Base-by-base conservation (phyloP, 2,888 invertebrate genomes). In the Brenthis hecate region DNA sequence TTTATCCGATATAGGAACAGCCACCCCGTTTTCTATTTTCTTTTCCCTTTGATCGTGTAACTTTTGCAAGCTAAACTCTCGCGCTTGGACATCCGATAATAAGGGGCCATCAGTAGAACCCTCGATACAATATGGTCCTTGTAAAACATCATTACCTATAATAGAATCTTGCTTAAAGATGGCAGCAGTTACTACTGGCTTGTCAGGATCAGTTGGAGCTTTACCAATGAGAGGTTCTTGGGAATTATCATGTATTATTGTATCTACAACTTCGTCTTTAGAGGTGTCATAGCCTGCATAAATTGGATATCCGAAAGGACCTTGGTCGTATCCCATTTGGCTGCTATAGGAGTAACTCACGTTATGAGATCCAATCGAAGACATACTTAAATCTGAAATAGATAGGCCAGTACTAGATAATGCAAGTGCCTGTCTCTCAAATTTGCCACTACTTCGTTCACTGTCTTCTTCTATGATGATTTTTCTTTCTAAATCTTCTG, bases 331-430 rank as follows among this genome's bases (percentile, higher is more conserved):
- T 36, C 96, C 95, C 76, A 95, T 92, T 85, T 97, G 97, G 82
- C 96, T 96, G 66, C 97, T 96, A 81, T 97, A 97, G 57, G 95
- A 94, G 83, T 97, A 96, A 71, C 95, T 96, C 14, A 95, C 95
- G 82, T 96, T 96, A 67, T 95, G 95, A 50, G 95, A 95, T 14
- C 95, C 95, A 58, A 94, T 93, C 43, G 96, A 96, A 16, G 95
- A 95, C 80, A 96, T 94, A 80, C 96, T 96, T 0, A 96, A 92
- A 80, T 96, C 96, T 6, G 97, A 97, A 80, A 97, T 97, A 6
- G 97, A 96, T 2, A 97, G 93, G 0, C 97, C 97, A 0, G 96
- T 96, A 79, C 95, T 95, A 28, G 94, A 94, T 65, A 94, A 86
- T 0, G 94, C 94, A 64, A 94, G 81, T 4, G 93, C 88, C 84